Evolutionary conservation across 2,113 vertebrate genomes (phyloP).

Genomic region (Marcusenius ussheri): DNA sequence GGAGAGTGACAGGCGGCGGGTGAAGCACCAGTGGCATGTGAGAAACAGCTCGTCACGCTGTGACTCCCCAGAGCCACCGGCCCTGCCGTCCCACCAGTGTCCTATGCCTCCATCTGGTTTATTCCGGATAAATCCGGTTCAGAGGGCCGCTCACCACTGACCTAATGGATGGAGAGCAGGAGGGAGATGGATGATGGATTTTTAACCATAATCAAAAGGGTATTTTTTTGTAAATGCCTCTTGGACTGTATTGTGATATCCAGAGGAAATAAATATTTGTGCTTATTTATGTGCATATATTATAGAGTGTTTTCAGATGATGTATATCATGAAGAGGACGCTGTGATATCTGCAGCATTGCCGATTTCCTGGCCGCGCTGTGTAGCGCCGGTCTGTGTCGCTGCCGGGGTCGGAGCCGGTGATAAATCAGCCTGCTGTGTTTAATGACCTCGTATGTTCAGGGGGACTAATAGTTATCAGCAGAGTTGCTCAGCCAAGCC

Average conservation of each 20-base stretch:
- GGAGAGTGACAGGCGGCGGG: neutral
- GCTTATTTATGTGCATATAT: slow-evolving; percentile 5
- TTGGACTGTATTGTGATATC: neutral
- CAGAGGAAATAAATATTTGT: slow-evolving; percentile 1
- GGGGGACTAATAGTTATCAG: neutral
- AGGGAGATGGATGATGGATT: neutral
- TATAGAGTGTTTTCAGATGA: slow-evolving; percentile 1
- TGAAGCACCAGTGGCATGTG: neutral
- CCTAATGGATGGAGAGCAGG: neutral
- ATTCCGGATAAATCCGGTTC: neutral
- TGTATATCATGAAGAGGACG: neutral
- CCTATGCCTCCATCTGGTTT: neutral
- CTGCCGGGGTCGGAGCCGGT: neutral
- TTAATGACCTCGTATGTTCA: slow-evolving; percentile 6
- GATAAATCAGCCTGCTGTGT: slow-evolving; percentile 14
- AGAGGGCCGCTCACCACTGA: neutral
- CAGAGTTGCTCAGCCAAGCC: neutral
- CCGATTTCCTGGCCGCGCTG: neutral
- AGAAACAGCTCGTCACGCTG: neutral
- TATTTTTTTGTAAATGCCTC: neutral
- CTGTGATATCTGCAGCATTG: neutral
- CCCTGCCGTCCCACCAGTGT: neutral
- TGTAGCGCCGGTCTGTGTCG: too few species aligned
- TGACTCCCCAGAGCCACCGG: neutral
- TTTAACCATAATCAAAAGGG: neutral